Percentiles rank a stretch among this genome's conserved stretches.
These are phyloP conservation scores for Julus scandinavius DNA, from an alignment of 2,888 invertebrate species.

Conservation along the genomic window DNA sequence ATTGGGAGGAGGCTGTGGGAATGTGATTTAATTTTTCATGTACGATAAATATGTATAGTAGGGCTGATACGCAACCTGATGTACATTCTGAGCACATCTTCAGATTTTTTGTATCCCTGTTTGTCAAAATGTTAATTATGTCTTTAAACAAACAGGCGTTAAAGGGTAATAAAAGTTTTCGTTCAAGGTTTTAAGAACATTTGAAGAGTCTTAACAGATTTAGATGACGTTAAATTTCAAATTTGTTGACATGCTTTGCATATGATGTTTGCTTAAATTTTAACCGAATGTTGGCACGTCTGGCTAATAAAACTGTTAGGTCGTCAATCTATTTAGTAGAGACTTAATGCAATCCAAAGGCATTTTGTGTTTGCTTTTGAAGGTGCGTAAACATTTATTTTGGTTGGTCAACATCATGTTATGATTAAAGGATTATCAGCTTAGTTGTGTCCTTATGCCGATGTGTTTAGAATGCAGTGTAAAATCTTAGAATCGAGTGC, in stretches of 20 bases:
- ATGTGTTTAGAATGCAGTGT: background rate
- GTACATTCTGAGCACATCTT: background rate
- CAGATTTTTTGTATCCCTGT: background rate
- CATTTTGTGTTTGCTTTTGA: background rate
- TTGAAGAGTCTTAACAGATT: too few relatives aligned
- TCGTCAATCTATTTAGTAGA: background rate
- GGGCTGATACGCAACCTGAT: too few relatives aligned
- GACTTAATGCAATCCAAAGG: background rate
- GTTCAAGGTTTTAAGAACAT: too few relatives aligned
- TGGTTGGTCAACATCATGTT: background rate
- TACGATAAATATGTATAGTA: too few relatives aligned
- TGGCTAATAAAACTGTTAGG: background rate
- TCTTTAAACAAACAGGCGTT: background rate
- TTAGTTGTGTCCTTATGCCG: too few relatives aligned
- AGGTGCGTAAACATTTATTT: background rate
- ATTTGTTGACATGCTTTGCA: background rate
- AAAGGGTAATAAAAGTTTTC: too few relatives aligned
- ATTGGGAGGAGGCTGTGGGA: too few relatives aligned
- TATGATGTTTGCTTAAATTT: background rate
- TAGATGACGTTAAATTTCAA: background rate
- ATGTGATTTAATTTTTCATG: too few relatives aligned
- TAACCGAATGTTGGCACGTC: background rate
- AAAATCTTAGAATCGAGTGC: background rate
- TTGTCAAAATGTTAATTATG: background rate
- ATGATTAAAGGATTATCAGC: constrained; percentile 19